Percentiles rank a stretch among this genome's conserved stretches.
phyloP scores from a whole-genome alignment of 1,140 invertebrate genomes.

The Drosophila grimshawi region DNA sequence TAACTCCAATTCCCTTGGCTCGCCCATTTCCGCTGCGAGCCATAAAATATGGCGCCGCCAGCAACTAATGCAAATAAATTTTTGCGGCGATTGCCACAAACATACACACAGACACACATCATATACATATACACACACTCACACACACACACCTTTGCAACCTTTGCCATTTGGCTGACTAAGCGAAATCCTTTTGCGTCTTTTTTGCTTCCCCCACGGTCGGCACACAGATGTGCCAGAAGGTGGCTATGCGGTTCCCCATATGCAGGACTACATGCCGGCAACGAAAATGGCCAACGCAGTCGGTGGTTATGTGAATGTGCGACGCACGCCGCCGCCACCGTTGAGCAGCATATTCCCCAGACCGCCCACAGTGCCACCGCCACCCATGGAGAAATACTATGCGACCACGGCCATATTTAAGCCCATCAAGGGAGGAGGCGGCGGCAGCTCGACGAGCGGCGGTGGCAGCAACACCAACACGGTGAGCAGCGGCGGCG shows the following conservation, averaged over 20 bases:
- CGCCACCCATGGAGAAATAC: constrained; percentile 90
- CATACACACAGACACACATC: constrained; percentile 11
- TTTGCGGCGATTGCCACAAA: constrained; percentile 59
- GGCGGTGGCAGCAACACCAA: constrained; percentile 60
- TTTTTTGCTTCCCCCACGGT: constrained; percentile 32
- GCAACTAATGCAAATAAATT: constrained; percentile 80
- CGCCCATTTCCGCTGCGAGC: constrained; percentile 55
- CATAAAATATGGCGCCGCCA: constrained; percentile 70
- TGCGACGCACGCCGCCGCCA: constrained; percentile 83
- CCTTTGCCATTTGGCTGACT: constrained; percentile 53
- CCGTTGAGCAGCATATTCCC: constrained; percentile 87
- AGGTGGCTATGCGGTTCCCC: constrained; percentile 86
- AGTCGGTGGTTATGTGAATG: constrained; percentile 81
- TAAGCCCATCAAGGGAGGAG: constrained; percentile 78
- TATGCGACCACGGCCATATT: constrained; percentile 87
- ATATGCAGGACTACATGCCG: constrained; percentile 84
- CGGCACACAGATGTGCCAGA: constrained; percentile 86
- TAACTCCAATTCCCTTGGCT: constrained; percentile 44
- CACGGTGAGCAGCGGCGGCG: constrained; percentile 66
- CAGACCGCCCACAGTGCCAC: constrained; percentile 87
- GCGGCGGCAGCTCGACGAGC: constrained; percentile 44
- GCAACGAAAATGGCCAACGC: constrained; percentile 78
- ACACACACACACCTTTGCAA: constrained; percentile 11
- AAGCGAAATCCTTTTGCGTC: constrained; percentile 55
- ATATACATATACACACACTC: constrained; percentile 1